Base-by-base conservation (phyloP, 1,140 invertebrate genomes). In the Mactra quadrangularis region DNA sequence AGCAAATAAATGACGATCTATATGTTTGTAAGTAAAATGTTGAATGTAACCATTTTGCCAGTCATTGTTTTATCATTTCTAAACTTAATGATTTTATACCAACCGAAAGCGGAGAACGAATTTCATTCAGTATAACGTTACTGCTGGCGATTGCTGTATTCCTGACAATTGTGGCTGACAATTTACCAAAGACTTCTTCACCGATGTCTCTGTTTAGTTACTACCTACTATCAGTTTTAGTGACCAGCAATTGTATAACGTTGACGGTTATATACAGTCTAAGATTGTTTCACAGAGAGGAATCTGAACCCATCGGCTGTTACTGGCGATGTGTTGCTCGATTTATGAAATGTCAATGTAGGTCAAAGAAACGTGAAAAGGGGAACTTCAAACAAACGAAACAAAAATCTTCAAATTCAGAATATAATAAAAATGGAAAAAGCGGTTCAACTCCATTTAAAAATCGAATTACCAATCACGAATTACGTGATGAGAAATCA, bases 61-160 rank as follows among this genome's bases (percentile, higher is more conserved):
- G 94, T 94, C 83, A 93, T 94, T 82, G 94, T 94, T 92, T 1
- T 95, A 89, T 94, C 94, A 0, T 89, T 92, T 15, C 89, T 95
- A 11, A 94, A 94, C 15, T 90, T 95, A 13, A 89, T 95, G 3
- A 95, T 89, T 94, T 93, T 83, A 89, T 95, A 53, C 94, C 94
- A 11, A 93, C 94, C 0, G 94, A 95, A 81, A 93, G 93, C 19
- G 94, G 94, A 0, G 94, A 95, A 86, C 94, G 94, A 84, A 94
- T 95, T 62, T 92, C 94, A 6, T 92, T 94, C 25, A 94, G 94
- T 35, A 89, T 95, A 41, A 94, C 94, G 9, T 93, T 95, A 4
- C 90, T 95, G 1, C 88, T 95, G 17, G 93, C 94, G 4, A 94
- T 95, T 85, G 94, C 93, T 59, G 94, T 95, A n/a, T 94, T 95